Conservation (phyloP, 2,888 invertebrate species). For the Drosophila gaucha region DNA sequence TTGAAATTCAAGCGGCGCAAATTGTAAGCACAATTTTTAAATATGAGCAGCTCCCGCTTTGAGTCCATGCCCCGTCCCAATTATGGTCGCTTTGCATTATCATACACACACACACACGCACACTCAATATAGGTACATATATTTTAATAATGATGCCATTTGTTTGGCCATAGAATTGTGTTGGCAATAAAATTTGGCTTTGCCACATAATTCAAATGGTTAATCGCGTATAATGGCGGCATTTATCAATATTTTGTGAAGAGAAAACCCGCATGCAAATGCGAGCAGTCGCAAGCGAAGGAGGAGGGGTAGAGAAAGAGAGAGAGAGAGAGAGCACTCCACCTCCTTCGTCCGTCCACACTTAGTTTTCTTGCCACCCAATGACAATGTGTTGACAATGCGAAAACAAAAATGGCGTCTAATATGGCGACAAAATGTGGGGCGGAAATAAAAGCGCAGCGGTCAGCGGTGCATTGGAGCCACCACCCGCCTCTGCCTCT, state of each 20-base stretch:
- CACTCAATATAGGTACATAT: slow-evolving; percentile 42
- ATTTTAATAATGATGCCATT: slow-evolving; percentile 81
- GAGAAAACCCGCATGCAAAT: slow-evolving; percentile 50
- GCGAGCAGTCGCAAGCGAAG: background rate
- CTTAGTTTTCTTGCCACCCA: slow-evolving; percentile 29
- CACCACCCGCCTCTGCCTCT: background rate
- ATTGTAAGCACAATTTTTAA: slow-evolving; percentile 60
- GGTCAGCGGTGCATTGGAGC: slow-evolving; percentile 66
- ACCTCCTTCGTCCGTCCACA: background rate
- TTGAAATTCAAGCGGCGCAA: slow-evolving; percentile 70
- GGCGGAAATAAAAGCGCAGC: slow-evolving; percentile 78
- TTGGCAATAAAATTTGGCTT: slow-evolving; percentile 80
- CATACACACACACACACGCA: slow-evolving; percentile 30
- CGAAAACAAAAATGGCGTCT: slow-evolving; percentile 75
- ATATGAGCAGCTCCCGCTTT: slow-evolving; percentile 34
- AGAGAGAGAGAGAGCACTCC: background rate
- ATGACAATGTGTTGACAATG: slow-evolving; percentile 72
- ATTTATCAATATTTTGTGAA: slow-evolving; percentile 72
- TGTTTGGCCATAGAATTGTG: slow-evolving; percentile 76
- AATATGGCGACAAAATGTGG: slow-evolving; percentile 59
- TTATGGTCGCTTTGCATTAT: slow-evolving; percentile 66
- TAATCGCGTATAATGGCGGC: slow-evolving; percentile 83
- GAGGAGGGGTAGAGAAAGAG: background rate
- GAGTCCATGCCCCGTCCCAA: slow-evolving; percentile 30
- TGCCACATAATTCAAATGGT: slow-evolving; percentile 83